A percentile compares a stretch with the other conserved stretches of the same genome.
phyloP scores from a whole-genome alignment of 2,888 invertebrate genomes.

The Andrena hattorfiana region DNA sequence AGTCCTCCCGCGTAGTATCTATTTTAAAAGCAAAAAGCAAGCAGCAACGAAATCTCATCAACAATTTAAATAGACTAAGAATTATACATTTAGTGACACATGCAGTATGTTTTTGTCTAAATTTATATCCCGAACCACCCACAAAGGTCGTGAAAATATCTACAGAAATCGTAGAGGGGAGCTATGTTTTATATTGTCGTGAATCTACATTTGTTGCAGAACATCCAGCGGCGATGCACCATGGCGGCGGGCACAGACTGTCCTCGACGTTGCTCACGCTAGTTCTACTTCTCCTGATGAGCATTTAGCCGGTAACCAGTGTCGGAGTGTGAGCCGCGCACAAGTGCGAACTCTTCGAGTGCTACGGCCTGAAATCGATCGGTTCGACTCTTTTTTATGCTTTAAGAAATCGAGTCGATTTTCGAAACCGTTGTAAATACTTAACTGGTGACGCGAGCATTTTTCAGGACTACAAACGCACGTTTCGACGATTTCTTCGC shows the following conservation, averaged over 20 bases:
- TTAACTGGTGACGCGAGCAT: no score
- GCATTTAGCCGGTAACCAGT: conserved; percentile 67
- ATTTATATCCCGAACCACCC: background rate
- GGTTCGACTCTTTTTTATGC: background rate
- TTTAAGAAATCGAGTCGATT: no score
- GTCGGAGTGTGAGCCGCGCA: background rate
- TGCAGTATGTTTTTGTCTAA: background rate
- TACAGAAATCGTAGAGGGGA: background rate
- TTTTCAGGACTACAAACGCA: background rate
- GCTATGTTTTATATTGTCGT: conserved; percentile 28
- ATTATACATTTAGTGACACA: background rate
- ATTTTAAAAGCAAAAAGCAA: no score
- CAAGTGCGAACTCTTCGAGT: background rate
- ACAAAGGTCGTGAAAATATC: background rate
- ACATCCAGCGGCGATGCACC: conserved; percentile 95
- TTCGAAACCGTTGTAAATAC: background rate
- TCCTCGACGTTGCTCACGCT: conserved; percentile 76
- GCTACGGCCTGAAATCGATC: background rate
- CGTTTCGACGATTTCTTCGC: background rate
- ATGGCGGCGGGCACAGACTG: conserved; percentile 86
- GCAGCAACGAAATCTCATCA: no score
- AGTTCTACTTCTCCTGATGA: conserved; percentile 75
- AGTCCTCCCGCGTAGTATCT: no score
- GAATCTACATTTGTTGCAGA: conserved; percentile 87
- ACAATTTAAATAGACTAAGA: no score